Evolutionary conservation across 2,888 invertebrate genomes (phyloP).

Genomic region (Tenthredo mesomela): DNA sequence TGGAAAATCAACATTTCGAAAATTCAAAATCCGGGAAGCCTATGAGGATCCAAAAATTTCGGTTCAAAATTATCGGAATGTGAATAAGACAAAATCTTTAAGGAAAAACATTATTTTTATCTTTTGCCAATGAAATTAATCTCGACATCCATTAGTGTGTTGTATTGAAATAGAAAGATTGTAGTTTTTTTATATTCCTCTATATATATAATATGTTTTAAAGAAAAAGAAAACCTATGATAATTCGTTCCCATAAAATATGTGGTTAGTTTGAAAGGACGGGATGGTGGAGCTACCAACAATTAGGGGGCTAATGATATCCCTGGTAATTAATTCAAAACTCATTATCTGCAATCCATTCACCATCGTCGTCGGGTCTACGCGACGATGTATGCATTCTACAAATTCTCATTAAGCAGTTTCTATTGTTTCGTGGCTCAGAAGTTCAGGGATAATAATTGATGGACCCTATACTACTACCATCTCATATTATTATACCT

Average conservation of each 20-base stretch:
- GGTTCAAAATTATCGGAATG: too few relatives aligned
- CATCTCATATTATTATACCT: background rate
- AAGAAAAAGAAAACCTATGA: background rate
- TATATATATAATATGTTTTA: too few relatives aligned
- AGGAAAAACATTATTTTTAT: too few relatives aligned
- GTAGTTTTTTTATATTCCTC: background rate
- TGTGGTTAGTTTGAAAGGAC: conserved; percentile 4
- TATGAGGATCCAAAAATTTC: too few relatives aligned
- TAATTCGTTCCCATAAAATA: background rate
- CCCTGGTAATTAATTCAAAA: conserved; percentile 48
- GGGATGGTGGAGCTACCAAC: background rate
- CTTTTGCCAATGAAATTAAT: too few relatives aligned
- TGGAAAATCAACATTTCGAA: too few relatives aligned
- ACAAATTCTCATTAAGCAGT: conserved; percentile 48
- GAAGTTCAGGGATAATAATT: conserved; percentile 44
- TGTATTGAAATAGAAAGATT: background rate
- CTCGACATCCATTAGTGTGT: too few relatives aligned
- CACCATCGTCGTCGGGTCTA: background rate
- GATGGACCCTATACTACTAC: conserved; percentile 26
- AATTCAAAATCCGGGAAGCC: too few relatives aligned
- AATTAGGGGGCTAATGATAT: conserved; percentile 45
- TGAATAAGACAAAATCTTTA: too few relatives aligned
- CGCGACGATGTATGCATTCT: conserved; percentile 40
- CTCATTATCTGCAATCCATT: conserved; percentile 46
- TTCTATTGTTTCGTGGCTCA: conserved; percentile 44